These are phyloP conservation scores for Gallinago jamesoni DNA, from an alignment of 2,113 vertebrate genomes.

Conservation along the genomic window DNA sequence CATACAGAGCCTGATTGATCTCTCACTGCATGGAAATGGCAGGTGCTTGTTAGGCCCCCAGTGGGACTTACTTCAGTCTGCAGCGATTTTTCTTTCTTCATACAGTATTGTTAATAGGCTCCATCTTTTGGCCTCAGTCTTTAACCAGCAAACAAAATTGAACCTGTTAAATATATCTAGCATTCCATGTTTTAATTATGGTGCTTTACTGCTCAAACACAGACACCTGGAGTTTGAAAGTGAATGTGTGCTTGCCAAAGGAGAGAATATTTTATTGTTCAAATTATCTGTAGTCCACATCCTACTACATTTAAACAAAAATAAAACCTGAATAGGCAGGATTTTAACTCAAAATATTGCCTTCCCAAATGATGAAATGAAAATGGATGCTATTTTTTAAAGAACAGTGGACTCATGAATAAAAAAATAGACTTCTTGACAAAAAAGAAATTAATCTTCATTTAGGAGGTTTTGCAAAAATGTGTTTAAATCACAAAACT, in stretches of 20 bases:
- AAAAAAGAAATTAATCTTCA: background rate
- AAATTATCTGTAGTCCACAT: background rate
- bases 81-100: background rate
- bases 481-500: background rate
- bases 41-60: conserved; percentile 46
- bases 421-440: background rate
- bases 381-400: background rate
- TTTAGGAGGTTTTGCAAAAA: background rate
- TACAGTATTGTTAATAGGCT: background rate
- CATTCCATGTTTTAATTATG: background rate
- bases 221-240: background rate
- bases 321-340: background rate
- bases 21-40: conserved; percentile 21
- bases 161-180: background rate
- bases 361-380: background rate
- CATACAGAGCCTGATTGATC: conserved; percentile 45
- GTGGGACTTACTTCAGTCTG: conserved; percentile 13
- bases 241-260: background rate
- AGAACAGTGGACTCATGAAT: background rate
- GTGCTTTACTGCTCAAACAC: background rate
- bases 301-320: background rate
- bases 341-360: background rate
- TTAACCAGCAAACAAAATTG: background rate
- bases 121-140: background rate
- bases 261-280: background rate